These are phyloP conservation scores for Ranitomeya variabilis DNA, from an alignment of 2,113 vertebrate species.

Conservation along the genomic window DNA sequence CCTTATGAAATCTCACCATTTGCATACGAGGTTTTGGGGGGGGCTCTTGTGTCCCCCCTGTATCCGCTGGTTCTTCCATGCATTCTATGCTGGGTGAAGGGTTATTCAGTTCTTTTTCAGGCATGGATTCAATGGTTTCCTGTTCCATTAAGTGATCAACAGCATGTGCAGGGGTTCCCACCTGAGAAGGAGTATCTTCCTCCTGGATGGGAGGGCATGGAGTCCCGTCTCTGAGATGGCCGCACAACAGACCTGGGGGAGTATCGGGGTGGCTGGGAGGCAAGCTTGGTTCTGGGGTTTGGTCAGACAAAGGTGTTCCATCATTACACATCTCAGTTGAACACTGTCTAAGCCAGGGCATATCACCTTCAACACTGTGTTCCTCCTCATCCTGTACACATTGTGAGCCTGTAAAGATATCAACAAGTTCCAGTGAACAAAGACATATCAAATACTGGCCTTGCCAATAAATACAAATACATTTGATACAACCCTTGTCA, in stretches of 20 bases:
- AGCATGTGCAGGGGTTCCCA: slow-evolving; percentile 35
- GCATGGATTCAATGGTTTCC: slow-evolving; percentile 1
- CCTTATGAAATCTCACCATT: slow-evolving; percentile 36
- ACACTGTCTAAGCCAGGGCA: slow-evolving; percentile 50
- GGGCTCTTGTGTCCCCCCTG: slow-evolving; percentile 19
- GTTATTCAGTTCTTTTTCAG: slow-evolving; percentile 45
- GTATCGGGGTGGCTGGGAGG: slow-evolving; percentile 56
- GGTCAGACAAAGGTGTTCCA: slow-evolving; percentile 52
- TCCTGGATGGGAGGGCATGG: slow-evolving; percentile 52
- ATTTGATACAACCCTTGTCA: too few species aligned
- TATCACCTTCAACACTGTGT: slow-evolving; percentile 32
- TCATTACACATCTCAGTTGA: slow-evolving; percentile 44
- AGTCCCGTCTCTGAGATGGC: slow-evolving; percentile 45
- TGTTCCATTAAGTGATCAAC: slow-evolving; percentile 31
- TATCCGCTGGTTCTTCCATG: slow-evolving; percentile 38
- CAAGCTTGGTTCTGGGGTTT: slow-evolving; percentile 53
- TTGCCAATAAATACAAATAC: not conserved
- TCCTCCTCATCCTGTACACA: slow-evolving; percentile 52
- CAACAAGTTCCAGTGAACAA: not conserved
- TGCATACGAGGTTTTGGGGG: slow-evolving; percentile 53
- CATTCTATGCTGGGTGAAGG: slow-evolving; percentile 41
- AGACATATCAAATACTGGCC: not conserved
- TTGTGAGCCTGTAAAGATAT: slow-evolving; percentile 20
- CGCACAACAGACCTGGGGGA: slow-evolving; percentile 44
- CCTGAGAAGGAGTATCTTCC: slow-evolving; percentile 39